Base-by-base conservation (phyloP, 2,888 invertebrate species). In the Apamea epomidion region DNA sequence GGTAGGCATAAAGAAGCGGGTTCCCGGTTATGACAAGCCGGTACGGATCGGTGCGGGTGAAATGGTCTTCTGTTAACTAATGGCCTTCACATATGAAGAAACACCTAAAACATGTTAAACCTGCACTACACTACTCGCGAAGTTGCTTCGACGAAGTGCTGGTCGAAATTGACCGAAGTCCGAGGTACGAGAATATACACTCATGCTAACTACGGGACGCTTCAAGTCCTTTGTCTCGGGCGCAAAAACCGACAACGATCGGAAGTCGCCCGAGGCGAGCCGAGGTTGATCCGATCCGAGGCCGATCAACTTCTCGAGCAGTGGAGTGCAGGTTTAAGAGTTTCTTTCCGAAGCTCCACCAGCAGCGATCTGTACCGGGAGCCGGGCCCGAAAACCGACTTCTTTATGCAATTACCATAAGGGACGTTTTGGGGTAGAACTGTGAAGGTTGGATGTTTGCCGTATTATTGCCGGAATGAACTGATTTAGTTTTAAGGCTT, bases 401-500 rank as follows among this genome's bases (percentile, higher is more conserved):
- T 37, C 37, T 65, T 25, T 65, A 25, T 25, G 25, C 25, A 37
- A 37, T 25, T 14, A 37, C 37, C 21, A 0, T 6, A 25, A 25
- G 18, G 10, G 25, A 54, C 18, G 42, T 51, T 64, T 29, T n/a
- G 21, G 42, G 45, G 10, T 79, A 71, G 16, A 74, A 25, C 12
- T 25, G 21, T 25, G 6, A 51, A 32, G 10, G 29, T 65, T 48
- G 32, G 12, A 67, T 60, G 18, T 67, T 67, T 60, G 16, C 48
- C 65, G 80, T 72, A 69, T 62, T 80, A 75, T 88, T 88, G 88
- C 82, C 74, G 87, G 51, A 83, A 81, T 81, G 65, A 54, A 4
- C 32, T 78, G 54, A 45, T 54, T 42, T 51, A 29, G 42, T 72
- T 74, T 37, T 68, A 45, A 73, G 6, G 21, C 1, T 29, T 42